Evolutionary conservation across 2,888 invertebrate species (phyloP), one percentile per base, ranked within the genome.

Genomic region (Yponomeuta malinellus): DNA sequence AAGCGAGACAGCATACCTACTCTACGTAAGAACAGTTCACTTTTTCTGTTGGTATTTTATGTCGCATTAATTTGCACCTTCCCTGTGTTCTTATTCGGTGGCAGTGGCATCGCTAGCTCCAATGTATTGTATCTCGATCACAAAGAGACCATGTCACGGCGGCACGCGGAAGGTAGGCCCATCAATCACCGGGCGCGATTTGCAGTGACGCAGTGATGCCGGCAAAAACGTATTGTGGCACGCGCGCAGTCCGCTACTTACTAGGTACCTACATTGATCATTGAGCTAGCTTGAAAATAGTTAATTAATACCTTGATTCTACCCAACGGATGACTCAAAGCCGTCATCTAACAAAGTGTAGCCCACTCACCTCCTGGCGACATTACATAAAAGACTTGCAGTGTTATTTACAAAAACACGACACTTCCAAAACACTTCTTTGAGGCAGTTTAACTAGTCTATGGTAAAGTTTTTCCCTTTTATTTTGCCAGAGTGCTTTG

Each of bases 161-260:
- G 86, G 82, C 82, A 89, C 84, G 88, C 89, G 89, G 89, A 88
- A 88, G 87, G 78, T 78, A 76, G 74, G 75, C 77, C 73, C 85
- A 86, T 89, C 86, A 86, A 88, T 89, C 89, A 86, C 79, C 74
- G 78, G 74, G 78, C 79, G 79, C 78, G 84, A 85, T 84, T 84
- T 82, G 85, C 78, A 78, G 79, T 84, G 81, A 77, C 66, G 37
- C 37, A 76, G 79, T 87, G 86, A 88, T 88, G 84, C 80, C 73
- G 72, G 79, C 79, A 89, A 89, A 89, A 89, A 88, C 78, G 72
- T 71, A 71, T 72, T 73, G 70, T 72, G 78, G 81, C 82, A 79
- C 80, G 83, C 83, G 86, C 81, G 71, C 72, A 59, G 15, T 15
- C 52, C 52, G 52, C 52, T 59, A 59, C 52, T 59, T 43, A 43